Conservation (phyloP, 2,888 invertebrate species). For the Melanotus villosus region DNA sequence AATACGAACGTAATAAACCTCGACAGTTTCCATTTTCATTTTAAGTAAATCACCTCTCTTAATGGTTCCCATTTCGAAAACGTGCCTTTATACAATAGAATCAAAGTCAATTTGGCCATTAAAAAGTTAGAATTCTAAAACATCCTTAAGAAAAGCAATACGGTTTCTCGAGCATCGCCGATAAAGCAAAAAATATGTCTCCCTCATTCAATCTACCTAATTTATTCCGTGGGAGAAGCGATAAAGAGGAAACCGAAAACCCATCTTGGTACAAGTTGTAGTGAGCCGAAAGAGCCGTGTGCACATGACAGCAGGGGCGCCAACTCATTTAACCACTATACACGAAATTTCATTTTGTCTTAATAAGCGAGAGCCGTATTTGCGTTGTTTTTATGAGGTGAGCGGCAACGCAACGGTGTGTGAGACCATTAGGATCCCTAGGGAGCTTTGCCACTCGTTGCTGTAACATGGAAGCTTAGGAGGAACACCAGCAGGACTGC, state of each 20-base stretch:
- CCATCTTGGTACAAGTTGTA: conserved; percentile 40
- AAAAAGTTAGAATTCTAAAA: conserved; percentile 4
- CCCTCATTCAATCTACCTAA: conserved; percentile 25
- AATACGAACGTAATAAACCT: background rate
- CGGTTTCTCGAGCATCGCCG: background rate
- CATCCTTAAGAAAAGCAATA: background rate
- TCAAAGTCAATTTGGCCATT: conserved; percentile 2
- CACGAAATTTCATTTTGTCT: conserved; percentile 55
- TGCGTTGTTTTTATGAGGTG: conserved; percentile 53
- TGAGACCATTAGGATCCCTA: conserved; percentile 49
- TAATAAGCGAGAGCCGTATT: conserved; percentile 53
- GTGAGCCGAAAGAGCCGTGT: conserved; percentile 34
- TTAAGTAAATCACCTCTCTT: conserved; percentile 4
- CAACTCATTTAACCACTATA: conserved; percentile 43
- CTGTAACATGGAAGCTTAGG: conserved; percentile 36
- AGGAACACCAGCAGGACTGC: conserved; percentile 29
- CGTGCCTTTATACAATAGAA: background rate
- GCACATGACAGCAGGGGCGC: conserved; percentile 42
- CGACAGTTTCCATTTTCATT: background rate
- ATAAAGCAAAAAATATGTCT: conserved; percentile 15
- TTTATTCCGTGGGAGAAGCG: conserved; percentile 30
- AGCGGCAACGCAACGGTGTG: conserved; percentile 45
- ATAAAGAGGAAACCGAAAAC: conserved; percentile 36
- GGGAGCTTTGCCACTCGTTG: conserved; percentile 44
- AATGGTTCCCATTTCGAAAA: background rate